Base-by-base conservation (phyloP, 2,113 vertebrate genomes). In the Aptenodytes patagonicus region DNA sequence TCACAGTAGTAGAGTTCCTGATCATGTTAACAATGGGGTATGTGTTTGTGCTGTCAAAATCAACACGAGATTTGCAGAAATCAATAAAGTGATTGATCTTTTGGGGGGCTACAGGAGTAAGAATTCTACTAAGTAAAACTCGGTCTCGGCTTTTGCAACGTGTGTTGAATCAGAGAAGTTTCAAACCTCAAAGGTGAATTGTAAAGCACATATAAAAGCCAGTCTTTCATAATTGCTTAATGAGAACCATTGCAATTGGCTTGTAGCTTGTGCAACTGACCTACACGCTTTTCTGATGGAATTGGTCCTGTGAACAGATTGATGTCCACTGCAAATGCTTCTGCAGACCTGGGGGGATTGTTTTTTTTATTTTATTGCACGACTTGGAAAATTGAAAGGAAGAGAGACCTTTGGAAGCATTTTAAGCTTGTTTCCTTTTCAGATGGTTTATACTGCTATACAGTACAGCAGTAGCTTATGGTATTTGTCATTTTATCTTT, bases 401-500 rank as follows among this genome's bases (percentile, higher is more conserved):
- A 15, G 11, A 8, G 28, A 62, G 11, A 61, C 62, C 58, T 92
- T 71, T 47, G 54, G 49, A 93, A 61, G 38, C 3, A 21, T 62
- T 71, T 55, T 28, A 44, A 76, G 36, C 46, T 57, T 69, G 20
- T 79, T 92, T 94, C 51, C 22, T 96, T 91, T 93, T 69, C 79
- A 84, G 57, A 58, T 88, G 52, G 46, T 57, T 93, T 93, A 5
- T 60, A 34, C 26, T 36, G 26, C 31, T 79, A 9, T 21, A 11
- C 22, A 92, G 24, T 52, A n/a, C 21, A 29, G 32, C 31, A 57
- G 34, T 81, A 80, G 55, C 90, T 98, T 82, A 97, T 34, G 26
- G 20, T 90, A 34, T 97, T 94, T 96, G 88, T 95, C 70, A 88
- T 95, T 92, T 96, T 97, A 64, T 95, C 89, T 96, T 92, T 97